A percentile compares a stretch with the other conserved stretches of the same genome.
Conservation (phyloP, 1,140 invertebrate species). For the Platyscapa corneri region DNA sequence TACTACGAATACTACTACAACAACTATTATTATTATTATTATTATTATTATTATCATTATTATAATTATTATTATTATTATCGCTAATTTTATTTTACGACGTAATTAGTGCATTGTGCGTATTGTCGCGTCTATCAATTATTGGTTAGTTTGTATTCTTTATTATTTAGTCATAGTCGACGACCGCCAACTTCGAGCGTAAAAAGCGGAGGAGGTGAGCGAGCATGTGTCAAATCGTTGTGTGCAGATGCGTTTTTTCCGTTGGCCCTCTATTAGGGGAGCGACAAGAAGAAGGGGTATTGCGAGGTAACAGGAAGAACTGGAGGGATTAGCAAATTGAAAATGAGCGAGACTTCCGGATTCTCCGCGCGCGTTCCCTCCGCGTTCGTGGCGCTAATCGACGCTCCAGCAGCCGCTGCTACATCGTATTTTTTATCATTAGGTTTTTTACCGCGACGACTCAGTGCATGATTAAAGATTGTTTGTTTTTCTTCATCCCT, state of each 20-base stretch:
- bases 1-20: conserved; percentile 36
- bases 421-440: conserved; percentile 37
- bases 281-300: neutral
- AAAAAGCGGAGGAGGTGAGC: conserved; percentile 8
- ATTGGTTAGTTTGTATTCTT: conserved; percentile 41
- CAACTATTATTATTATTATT: too few species aligned
- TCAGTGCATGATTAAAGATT: conserved; percentile 23
- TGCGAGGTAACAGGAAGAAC: neutral
- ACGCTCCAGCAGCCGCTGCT: neutral
- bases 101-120: conserved; percentile 46
- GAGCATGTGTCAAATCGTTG: conserved; percentile 38
- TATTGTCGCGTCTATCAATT: conserved; percentile 45
- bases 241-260: conserved; percentile 66
- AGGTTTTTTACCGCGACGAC: conserved; percentile 14
- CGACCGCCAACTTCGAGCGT: conserved; percentile 46
- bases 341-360: conserved; percentile 8
- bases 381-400: neutral
- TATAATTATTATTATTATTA: conserved; percentile 45
- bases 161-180: conserved; percentile 46
- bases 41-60: conserved; percentile 34
- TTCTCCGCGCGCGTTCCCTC: conserved; percentile 21
- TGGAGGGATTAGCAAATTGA: conserved; percentile 23
- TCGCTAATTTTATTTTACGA: conserved; percentile 45
- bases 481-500: conserved; percentile 28
- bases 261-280: conserved; percentile 53